These are phyloP conservation scores for Goniozus legneri DNA, from an alignment of 1,140 invertebrate species.

Conservation along the genomic window DNA sequence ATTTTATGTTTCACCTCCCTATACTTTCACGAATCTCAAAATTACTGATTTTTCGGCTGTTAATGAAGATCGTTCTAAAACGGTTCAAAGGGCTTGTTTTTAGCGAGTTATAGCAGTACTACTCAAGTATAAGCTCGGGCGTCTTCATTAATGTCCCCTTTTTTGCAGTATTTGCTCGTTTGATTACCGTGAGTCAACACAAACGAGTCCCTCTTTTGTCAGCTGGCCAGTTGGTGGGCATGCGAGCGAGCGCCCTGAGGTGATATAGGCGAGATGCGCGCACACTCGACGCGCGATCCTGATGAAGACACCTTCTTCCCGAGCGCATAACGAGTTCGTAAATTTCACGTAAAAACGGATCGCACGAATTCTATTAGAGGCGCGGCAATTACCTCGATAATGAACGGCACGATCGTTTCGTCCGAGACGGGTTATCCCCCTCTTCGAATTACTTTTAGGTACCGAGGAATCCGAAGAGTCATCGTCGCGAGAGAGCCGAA, in stretches of 20 bases:
- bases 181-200: neutral
- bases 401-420: slow-evolving; percentile 25
- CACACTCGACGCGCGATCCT: no score
- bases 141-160: neutral
- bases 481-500: slow-evolving; percentile 21
- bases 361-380: slow-evolving; percentile 26
- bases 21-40: no score
- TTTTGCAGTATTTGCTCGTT: neutral
- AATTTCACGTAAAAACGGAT: neutral
- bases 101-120: no score
- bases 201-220: neutral
- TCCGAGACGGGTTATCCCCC: slow-evolving; percentile 9
- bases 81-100: no score
- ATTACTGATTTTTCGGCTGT: no score
- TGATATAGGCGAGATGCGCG: no score
- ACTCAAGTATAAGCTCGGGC: neutral
- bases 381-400: slow-evolving; percentile 19
- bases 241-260: slow-evolving; percentile 1
- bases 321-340: neutral
- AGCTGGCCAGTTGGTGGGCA: no score
- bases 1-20: no score
- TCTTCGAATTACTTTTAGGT: slow-evolving; percentile 12
- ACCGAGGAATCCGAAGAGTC: slow-evolving; percentile 32
- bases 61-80: no score
- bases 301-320: neutral